These are phyloP conservation scores for Galerucella nymphaeae DNA, from an alignment of 2,888 invertebrate genomes.

Conservation along the genomic window DNA sequence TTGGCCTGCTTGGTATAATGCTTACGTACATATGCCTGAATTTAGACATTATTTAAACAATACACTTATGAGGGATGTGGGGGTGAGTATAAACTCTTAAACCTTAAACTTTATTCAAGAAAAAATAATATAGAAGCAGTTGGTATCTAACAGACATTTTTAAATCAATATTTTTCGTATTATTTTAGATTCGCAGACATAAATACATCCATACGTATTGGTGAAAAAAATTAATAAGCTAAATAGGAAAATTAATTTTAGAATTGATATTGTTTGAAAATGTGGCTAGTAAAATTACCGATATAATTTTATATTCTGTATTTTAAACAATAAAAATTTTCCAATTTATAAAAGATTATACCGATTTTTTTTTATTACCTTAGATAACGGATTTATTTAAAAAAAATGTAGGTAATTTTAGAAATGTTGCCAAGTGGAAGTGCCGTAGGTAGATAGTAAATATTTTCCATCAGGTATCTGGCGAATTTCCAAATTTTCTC, in stretches of 20 bases:
- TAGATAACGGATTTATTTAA: too few relatives aligned
- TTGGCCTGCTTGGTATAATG: conserved; percentile 51
- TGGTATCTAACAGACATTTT: too few relatives aligned
- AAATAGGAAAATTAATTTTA: background rate
- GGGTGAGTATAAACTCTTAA: too few relatives aligned
- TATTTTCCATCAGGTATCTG: conserved; percentile 28
- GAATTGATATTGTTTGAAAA: background rate
- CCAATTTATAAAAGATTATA: too few relatives aligned
- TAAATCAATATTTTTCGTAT: background rate
- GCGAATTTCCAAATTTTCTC: conserved; percentile 19
- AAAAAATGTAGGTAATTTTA: background rate
- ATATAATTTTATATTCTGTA: background rate
- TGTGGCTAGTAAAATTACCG: background rate
- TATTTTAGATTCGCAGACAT: conserved; percentile 49
- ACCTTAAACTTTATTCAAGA: too few relatives aligned
- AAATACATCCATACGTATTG: conserved; percentile 53
- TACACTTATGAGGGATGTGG: conserved; percentile 49
- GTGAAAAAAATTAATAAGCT: conserved; percentile 28
- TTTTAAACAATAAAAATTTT: too few relatives aligned
- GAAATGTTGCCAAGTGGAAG: conserved; percentile 14
- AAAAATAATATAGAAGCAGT: too few relatives aligned
- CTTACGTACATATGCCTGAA: conserved; percentile 47
- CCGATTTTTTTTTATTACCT: too few relatives aligned
- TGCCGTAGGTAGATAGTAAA: conserved; percentile 22
- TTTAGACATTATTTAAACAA: conserved; percentile 52